Percentiles rank a stretch among this genome's conserved stretches.
Evolutionary conservation across 92 coral and sea anemone genomes (phyloP).

Genomic region (Phenganax marumi): DNA sequence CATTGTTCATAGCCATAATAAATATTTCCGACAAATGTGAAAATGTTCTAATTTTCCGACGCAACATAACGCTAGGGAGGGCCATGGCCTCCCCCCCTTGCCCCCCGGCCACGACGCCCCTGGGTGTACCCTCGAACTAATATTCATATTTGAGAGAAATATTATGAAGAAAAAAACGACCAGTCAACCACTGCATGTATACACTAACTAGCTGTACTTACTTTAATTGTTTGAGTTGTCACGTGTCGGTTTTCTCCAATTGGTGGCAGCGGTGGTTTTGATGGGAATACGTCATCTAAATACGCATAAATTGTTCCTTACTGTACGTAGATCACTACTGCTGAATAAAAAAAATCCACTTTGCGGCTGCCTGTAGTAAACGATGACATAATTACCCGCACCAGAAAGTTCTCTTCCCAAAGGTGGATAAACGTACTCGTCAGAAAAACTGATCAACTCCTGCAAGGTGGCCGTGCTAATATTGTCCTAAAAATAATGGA

Average conservation of each 20-base stretch:
- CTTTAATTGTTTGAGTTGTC: constrained; percentile 47
- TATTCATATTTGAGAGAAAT: constrained; percentile 1
- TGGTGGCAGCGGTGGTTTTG: constrained; percentile 76
- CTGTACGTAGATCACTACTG: not conserved
- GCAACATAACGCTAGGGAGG: too few species aligned
- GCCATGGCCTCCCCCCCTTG: too few species aligned
- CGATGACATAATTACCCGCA: constrained; percentile 1
- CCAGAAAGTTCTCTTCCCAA: not conserved
- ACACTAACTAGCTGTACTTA: not conserved
- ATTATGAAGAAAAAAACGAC: not conserved
- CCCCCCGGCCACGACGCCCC: not conserved
- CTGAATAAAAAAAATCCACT: too few species aligned
- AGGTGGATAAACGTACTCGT: constrained; percentile 6
- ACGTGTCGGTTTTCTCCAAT: constrained; percentile 63
- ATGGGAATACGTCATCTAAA: constrained; percentile 53
- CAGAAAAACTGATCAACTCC: constrained; percentile 8
- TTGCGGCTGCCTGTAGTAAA: too few species aligned
- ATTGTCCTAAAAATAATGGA: constrained; percentile 5
- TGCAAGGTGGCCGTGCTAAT: constrained; percentile 11
- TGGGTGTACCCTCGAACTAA: not conserved
- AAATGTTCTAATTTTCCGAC: too few species aligned
- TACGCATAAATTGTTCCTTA: not conserved
- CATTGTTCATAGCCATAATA: too few species aligned
- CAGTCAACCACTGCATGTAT: too few species aligned
- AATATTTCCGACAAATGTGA: too few species aligned